Conservation (phyloP, 2,113 vertebrate genomes). For the Siniperca chuatsi region DNA sequence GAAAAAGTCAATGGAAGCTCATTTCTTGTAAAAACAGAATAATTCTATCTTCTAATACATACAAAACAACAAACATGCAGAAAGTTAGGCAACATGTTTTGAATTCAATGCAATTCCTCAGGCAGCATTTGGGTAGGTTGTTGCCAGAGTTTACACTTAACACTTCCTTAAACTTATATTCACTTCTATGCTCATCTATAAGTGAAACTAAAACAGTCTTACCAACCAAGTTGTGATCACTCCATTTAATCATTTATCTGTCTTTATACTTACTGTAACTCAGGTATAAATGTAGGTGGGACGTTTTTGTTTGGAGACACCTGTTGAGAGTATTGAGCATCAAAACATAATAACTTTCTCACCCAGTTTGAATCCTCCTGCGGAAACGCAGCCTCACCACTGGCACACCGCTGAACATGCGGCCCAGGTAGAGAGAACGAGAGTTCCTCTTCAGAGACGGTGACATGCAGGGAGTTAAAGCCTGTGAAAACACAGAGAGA, state of each 20-base stretch:
- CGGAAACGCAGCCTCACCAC: conserved; percentile 94
- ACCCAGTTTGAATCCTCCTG: conserved; percentile 91
- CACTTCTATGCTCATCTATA: not conserved
- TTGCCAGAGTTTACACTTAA: not conserved
- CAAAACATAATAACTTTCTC: conserved; percentile 56
- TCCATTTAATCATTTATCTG: not conserved
- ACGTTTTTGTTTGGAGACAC: too few relatives aligned
- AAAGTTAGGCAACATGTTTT: not conserved
- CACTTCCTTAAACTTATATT: not conserved
- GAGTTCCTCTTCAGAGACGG: conserved; percentile 89
- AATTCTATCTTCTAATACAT: not conserved
- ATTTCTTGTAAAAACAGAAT: not conserved
- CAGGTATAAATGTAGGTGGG: not conserved
- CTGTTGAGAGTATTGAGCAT: not conserved
- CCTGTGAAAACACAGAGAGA: conserved; percentile 75
- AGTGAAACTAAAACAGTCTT: conserved; percentile 1
- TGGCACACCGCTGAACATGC: conserved; percentile 93
- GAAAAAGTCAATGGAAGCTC: not conserved
- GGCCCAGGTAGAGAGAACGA: conserved; percentile 93
- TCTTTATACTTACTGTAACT: not conserved
- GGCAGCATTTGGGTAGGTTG: not conserved
- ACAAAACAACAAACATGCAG: not conserved
- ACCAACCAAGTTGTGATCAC: not conserved
- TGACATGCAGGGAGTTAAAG: conserved; percentile 88
- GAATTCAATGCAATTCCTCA: too few relatives aligned